Evolutionary conservation across 2,888 invertebrate genomes (phyloP).

Genomic region (Mimumesa dahlbomi): DNA sequence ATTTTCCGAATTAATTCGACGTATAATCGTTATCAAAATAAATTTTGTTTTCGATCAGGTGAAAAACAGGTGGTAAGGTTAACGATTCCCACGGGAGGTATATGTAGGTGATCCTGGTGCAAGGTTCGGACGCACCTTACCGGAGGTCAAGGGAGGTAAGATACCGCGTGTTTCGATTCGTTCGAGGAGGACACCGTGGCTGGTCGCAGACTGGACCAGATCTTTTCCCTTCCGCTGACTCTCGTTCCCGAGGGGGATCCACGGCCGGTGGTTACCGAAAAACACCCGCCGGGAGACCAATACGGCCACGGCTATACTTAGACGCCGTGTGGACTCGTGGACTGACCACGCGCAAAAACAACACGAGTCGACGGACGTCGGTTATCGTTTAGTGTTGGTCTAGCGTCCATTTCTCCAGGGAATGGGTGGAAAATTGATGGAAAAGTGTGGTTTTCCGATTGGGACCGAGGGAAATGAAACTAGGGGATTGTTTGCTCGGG

Average conservation of each 20-base stretch:
- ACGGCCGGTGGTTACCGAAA: slow-evolving; percentile 72
- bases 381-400: slow-evolving; percentile 5
- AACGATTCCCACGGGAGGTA: no score
- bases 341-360: slow-evolving; percentile 72
- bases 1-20: no score
- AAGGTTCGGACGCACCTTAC: slow-evolving; percentile 35
- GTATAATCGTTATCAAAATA: not conserved
- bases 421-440: no score
- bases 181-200: slow-evolving; percentile 64
- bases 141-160: slow-evolving; percentile 47
- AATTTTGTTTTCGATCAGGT: not conserved
- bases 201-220: slow-evolving; percentile 73
- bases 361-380: slow-evolving; percentile 32
- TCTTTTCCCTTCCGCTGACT: slow-evolving; percentile 60
- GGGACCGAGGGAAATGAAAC: no score
- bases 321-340: slow-evolving; percentile 70
- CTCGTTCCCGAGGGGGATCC: slow-evolving; percentile 54
- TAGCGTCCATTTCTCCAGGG: slow-evolving; percentile 11
- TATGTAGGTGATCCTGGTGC: not conserved
- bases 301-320: slow-evolving; percentile 79
- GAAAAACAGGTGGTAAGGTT: not conserved
- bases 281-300: slow-evolving; percentile 70
- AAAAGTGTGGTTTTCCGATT: no score
- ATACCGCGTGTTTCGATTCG: slow-evolving; percentile 50
- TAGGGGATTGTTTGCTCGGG: no score